These are phyloP conservation scores for Netelia melanura DNA, from an alignment of 2,888 invertebrate genomes.

Conservation along the genomic window DNA sequence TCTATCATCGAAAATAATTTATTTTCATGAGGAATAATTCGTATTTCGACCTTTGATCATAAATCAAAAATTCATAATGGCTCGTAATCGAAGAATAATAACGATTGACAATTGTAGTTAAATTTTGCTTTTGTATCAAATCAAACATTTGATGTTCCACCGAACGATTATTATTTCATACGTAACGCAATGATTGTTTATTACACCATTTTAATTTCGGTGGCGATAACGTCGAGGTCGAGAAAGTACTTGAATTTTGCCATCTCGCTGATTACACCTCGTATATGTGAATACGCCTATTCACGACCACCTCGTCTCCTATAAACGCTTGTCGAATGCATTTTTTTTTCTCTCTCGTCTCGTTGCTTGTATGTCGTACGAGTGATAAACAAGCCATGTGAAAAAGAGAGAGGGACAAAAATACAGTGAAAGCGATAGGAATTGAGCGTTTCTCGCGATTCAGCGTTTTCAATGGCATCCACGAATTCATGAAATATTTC, in stretches of 20 bases:
- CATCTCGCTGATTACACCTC: not conserved
- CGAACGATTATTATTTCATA: not conserved
- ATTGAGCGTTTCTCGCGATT: slow-evolving; percentile 21
- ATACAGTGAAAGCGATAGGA: not conserved
- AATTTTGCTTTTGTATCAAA: not conserved
- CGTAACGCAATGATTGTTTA: not conserved
- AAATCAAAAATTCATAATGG: too few relatives aligned
- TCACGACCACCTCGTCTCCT: not conserved
- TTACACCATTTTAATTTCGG: not conserved
- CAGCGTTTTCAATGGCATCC: slow-evolving; percentile 39
- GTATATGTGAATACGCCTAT: not conserved
- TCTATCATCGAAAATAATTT: too few relatives aligned
- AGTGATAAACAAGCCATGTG: slow-evolving; percentile 28
- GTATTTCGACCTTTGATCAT: too few relatives aligned
- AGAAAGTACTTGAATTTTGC: not conserved
- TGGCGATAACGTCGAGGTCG: not conserved
- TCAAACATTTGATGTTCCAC: not conserved
- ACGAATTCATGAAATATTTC: slow-evolving; percentile 48
- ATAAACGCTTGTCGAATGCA: slow-evolving; percentile 2
- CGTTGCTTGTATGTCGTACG: slow-evolving; percentile 2
- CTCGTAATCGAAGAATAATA: too few relatives aligned
- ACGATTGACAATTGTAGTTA: too few relatives aligned
- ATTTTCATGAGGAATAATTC: too few relatives aligned
- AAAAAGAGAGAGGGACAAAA: not conserved
- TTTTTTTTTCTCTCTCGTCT: not conserved